Base-by-base conservation (phyloP, 2,113 vertebrate genomes). In the Parus major region DNA sequence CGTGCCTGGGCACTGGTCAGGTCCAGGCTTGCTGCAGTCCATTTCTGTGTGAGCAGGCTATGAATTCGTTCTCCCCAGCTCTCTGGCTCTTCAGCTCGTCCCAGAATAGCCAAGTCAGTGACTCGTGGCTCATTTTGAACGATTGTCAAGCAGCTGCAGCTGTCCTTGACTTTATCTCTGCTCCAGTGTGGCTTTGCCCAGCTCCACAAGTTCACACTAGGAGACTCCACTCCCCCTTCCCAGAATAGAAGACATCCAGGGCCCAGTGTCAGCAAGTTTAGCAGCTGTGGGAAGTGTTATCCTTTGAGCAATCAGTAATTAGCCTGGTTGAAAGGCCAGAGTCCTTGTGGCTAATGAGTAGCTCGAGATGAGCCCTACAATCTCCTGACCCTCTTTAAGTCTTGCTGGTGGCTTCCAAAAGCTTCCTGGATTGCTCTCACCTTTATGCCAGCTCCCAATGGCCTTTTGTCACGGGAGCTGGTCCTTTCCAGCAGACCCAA, bases 161-260 rank as follows among this genome's bases (percentile, higher is more conserved):
- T 96, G 94, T 97, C 96, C 94, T 97, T 96, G 95, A 97, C 95
- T 97, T 86, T 94, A 81, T 96, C 94, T 92, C 83, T 86, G 76
- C 95, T 95, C 95, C 94, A 93, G 68, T 33, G 72, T 94, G 92
- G 96, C 95, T 96, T 94, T 95, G 94, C 95, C 95, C 96, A 96
- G 92, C 96, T 94, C 94, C 80, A 95, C 92, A 97, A 96, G 96
- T 97, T 97, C 96, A 96, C 95, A 78, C 95, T 95, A 93, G 94
- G 96, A 97, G 92, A 97, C 92, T 97, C 95, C 96, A 95, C 95
- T 97, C 95, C 96, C 95, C 92, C 82, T 97, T 97, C 96, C 95
- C 96, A 97, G 95, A 96, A 97, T 97, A 96, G 95, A 97, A 96
- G 95, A 92, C 86, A 96, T 22, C 92, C 83, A 95, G 83, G 82